Conservation (phyloP, 2,888 invertebrate genomes). For the Phytoseiulus persimilis region DNA sequence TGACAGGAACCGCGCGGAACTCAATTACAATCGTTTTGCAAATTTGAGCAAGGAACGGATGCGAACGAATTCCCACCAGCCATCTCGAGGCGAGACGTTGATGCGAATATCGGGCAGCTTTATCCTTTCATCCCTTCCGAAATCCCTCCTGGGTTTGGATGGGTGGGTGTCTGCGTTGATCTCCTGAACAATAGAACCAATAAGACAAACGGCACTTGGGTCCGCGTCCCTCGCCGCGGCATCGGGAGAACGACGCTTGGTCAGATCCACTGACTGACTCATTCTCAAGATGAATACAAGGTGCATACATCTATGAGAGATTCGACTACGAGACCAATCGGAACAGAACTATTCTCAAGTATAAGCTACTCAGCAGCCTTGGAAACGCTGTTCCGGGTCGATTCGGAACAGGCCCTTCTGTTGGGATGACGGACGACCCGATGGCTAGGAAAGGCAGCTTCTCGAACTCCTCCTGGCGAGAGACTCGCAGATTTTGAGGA, state of each 20-base stretch:
- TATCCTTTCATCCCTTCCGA: neutral
- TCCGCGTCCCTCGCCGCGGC: neutral
- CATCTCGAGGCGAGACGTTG: neutral
- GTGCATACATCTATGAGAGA: neutral
- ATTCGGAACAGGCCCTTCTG: no score
- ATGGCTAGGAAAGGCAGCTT: no score
- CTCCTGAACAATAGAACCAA: slow-evolving; percentile 5
- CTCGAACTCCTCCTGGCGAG: no score
- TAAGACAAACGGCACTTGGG: neutral
- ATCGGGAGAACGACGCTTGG: neutral
- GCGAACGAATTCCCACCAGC: neutral
- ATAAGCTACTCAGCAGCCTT: no score
- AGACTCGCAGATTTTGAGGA: no score
- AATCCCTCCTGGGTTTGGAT: neutral
- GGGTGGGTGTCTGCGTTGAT: neutral
- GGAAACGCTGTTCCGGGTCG: no score
- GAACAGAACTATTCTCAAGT: neutral
- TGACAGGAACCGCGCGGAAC: no score
- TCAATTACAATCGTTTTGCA: neutral
- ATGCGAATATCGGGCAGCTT: neutral
- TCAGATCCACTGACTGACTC: neutral
- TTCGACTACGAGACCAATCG: neutral
- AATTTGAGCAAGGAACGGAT: neutral
- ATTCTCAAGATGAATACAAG: neutral
- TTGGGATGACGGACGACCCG: no score